A percentile compares a stretch with the other conserved stretches of the same genome.
These are phyloP conservation scores for Pygoscelis antarcticus DNA, from an alignment of 2,113 vertebrate species.

Conservation along the genomic window DNA sequence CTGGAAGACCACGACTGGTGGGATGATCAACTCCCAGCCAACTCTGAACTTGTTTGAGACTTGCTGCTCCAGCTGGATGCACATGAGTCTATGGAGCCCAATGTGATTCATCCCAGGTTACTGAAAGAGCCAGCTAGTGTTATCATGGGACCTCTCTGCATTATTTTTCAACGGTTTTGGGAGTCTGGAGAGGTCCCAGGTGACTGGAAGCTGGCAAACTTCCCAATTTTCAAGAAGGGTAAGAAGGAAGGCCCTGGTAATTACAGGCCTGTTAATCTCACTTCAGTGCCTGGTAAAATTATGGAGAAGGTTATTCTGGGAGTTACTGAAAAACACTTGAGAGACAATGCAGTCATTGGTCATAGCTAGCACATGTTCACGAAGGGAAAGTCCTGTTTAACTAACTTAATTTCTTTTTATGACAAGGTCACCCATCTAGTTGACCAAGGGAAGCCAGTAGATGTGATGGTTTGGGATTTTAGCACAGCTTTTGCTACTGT, in stretches of 20 bases:
- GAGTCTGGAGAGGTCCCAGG: not conserved
- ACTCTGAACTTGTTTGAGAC: not conserved
- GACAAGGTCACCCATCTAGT: not conserved
- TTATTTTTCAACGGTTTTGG: not conserved
- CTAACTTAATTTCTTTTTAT: not conserved
- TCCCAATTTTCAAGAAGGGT: not conserved
- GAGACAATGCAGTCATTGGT: not conserved
- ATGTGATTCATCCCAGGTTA: not conserved
- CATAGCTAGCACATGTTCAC: accelerated
- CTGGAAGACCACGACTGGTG: not conserved
- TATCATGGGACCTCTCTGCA: not conserved
- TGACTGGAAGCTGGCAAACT: not conserved
- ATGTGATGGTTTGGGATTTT: not conserved
- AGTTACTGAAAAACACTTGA: not conserved
- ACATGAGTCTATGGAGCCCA: not conserved
- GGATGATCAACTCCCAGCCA: not conserved
- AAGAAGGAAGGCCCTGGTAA: not conserved
- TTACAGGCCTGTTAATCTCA: not conserved
- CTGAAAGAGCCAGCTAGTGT: too few species aligned
- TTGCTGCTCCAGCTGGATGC: not conserved
- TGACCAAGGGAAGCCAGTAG: not conserved
- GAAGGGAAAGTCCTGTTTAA: not conserved
- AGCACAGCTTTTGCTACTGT: not conserved
- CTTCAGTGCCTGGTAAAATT: not conserved
- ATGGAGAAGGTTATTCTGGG: not conserved